Percentiles rank a stretch among this genome's conserved stretches.
phyloP scores from a whole-genome alignment of 2,113 vertebrate genomes.

The Sylvilagus bachmani region DNA sequence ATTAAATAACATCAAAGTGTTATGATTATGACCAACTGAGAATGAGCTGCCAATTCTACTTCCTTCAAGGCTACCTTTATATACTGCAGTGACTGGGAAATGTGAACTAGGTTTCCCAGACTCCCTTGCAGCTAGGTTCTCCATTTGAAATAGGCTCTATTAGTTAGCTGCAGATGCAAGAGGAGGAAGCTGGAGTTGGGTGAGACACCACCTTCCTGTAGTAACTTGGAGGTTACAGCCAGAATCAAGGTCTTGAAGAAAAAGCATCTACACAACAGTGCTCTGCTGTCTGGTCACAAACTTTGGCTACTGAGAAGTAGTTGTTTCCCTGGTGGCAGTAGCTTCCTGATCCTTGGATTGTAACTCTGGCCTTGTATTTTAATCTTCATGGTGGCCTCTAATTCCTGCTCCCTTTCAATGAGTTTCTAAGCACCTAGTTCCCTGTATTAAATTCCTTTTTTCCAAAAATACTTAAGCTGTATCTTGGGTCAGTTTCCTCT shows the following conservation, averaged over 20 bases:
- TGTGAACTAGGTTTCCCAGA: conserved; percentile 33
- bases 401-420: conserved; percentile 11
- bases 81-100: neutral
- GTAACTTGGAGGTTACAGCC: neutral
- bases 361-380: neutral
- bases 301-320: neutral
- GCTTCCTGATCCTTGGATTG: neutral
- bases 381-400: neutral
- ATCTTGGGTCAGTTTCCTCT: neutral
- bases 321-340: neutral
- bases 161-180: neutral
- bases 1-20: neutral
- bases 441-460: conserved; percentile 14
- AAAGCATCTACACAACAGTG: neutral
- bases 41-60: neutral
- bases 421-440: neutral
- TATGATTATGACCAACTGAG: neutral
- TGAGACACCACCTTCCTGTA: neutral
- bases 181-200: neutral
- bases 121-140: conserved; percentile 51
- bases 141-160: neutral
- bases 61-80: neutral
- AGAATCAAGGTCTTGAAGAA: neutral
- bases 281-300: neutral
- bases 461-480: neutral